phyloP scores from a whole-genome alignment of 37 sponge, comb jelly and placozoan genomes.

The Geodia barretti region DNA sequence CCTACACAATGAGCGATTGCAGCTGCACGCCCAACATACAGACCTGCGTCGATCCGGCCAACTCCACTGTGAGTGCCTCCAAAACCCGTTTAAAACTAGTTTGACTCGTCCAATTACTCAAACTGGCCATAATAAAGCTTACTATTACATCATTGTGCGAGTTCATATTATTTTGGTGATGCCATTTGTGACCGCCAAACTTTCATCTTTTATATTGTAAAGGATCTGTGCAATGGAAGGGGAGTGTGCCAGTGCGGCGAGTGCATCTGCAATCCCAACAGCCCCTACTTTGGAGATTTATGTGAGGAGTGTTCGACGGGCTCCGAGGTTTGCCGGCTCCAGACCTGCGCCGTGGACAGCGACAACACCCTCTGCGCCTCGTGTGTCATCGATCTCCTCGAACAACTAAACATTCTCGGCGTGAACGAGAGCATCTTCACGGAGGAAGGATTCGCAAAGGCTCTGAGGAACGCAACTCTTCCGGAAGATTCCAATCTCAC shows the following conservation, averaged over 20 bases:
- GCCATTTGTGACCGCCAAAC: too few relatives aligned
- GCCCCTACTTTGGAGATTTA: slow-evolving; percentile 25
- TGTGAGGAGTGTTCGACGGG: slow-evolving; percentile 24
- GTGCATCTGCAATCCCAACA: slow-evolving; percentile 20
- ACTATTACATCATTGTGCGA: too few relatives aligned
- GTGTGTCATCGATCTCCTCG: slow-evolving; percentile 19
- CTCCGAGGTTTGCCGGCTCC: neutral
- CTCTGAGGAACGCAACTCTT: too few relatives aligned
- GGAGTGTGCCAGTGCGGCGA: slow-evolving; percentile 15
- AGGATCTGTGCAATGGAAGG: slow-evolving; percentile 13
- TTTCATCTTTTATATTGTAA: too few relatives aligned
- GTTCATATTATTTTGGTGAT: too few relatives aligned
- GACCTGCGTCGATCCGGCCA: slow-evolving; percentile 25
- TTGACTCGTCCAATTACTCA: too few relatives aligned
- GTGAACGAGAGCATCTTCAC: slow-evolving; percentile 13
- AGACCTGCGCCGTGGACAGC: neutral
- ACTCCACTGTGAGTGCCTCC: slow-evolving; percentile 1
- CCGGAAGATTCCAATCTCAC: too few relatives aligned
- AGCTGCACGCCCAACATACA: slow-evolving; percentile 44
- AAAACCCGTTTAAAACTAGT: too few relatives aligned
- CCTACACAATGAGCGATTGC: slow-evolving; percentile 37
- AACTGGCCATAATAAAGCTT: too few relatives aligned
- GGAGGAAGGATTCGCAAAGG: neutral
- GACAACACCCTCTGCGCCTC: slow-evolving; percentile 16
- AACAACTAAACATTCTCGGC: too few relatives aligned